phyloP scores from a whole-genome alignment of 1,140 invertebrate genomes.

The Helicoverpa armigera region DNA sequence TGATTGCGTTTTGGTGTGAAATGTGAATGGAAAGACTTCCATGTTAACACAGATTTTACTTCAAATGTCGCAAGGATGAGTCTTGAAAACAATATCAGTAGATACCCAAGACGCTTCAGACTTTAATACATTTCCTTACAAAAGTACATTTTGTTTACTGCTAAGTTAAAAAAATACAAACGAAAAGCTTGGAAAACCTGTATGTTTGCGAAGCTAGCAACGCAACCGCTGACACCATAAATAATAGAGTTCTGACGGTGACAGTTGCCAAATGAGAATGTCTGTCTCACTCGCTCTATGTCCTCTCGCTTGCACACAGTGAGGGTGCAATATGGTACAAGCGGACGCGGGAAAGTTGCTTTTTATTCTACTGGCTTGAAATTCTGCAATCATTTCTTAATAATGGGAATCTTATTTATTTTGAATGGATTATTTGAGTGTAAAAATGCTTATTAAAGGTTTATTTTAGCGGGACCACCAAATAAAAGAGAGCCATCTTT shows the following conservation, averaged over 20 bases:
- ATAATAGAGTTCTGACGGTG: conserved; percentile 60
- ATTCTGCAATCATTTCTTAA: not conserved
- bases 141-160: conserved; percentile 22
- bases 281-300: conserved; percentile 51
- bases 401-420: too few relatives aligned
- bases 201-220: conserved; percentile 53
- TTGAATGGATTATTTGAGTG: too few relatives aligned
- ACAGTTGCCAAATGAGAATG: conserved; percentile 73
- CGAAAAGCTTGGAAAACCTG: conserved; percentile 54
- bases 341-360: not conserved
- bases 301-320: conserved; percentile 52
- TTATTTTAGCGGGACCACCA: too few relatives aligned
- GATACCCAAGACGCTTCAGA: too few relatives aligned
- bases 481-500: too few relatives aligned
- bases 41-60: too few relatives aligned
- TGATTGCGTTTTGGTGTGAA: too few relatives aligned
- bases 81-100: too few relatives aligned
- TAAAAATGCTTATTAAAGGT: too few relatives aligned
- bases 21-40: too few relatives aligned
- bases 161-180: conserved; percentile 45
- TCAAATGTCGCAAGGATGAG: too few relatives aligned
- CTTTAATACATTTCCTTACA: too few relatives aligned
- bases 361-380: not conserved
- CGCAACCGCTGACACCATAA: conserved; percentile 51
- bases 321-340: not conserved